Conservation (phyloP, 2,113 vertebrate species). For the Ophiodon elongatus region DNA sequence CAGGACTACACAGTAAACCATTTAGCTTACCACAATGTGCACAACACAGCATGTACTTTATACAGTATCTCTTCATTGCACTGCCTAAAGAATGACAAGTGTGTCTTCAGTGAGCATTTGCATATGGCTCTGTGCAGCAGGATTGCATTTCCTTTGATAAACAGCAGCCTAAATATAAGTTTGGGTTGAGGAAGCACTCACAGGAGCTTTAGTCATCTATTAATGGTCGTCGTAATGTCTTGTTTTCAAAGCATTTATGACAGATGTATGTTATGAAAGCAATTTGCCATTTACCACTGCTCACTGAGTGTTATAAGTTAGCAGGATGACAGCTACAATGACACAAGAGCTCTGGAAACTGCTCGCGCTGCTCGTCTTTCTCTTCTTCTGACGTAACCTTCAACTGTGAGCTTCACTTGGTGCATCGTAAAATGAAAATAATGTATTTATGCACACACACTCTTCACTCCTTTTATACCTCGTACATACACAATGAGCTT, state of each 20-base stretch:
- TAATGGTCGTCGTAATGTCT: slow-evolving; percentile 27
- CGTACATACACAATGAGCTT: slow-evolving; percentile 17
- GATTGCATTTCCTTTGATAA: slow-evolving; percentile 20
- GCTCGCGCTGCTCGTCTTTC: not conserved
- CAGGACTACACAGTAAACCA: not conserved
- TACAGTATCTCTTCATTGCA: not conserved
- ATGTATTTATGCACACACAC: slow-evolving; percentile 12
- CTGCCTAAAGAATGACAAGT: not conserved
- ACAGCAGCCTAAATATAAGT: not conserved
- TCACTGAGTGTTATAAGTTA: slow-evolving; percentile 8
- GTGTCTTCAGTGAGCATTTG: not conserved
- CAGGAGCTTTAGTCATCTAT: slow-evolving; percentile 13
- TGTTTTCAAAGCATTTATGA: slow-evolving; percentile 27
- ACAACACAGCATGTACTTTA: not conserved
- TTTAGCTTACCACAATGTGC: not conserved
- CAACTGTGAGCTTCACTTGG: not conserved
- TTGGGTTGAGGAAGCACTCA: slow-evolving; percentile 8
- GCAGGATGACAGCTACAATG: not conserved
- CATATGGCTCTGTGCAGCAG: not conserved
- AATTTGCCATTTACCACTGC: slow-evolving; percentile 7
- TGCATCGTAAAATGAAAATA: slow-evolving; percentile 16
- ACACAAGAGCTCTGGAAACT: not conserved
- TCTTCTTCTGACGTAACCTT: not conserved
- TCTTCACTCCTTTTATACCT: not conserved
- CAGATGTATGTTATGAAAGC: slow-evolving; percentile 13